Conservation (phyloP, 1,140 invertebrate genomes). For the Meteorus sp. region DNA sequence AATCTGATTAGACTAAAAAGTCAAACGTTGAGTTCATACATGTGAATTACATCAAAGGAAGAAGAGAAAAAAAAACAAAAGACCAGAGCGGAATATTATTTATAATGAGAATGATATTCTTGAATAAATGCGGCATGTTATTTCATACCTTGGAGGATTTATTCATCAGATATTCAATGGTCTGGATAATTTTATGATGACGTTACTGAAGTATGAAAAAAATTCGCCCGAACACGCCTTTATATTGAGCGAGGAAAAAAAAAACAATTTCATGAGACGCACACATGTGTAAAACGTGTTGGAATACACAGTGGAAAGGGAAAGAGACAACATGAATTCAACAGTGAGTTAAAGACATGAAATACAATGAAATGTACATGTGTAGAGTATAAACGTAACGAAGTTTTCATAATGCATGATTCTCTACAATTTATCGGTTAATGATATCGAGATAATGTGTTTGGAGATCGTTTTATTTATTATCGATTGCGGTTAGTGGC, state of each 20-base stretch:
- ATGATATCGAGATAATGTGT: not conserved
- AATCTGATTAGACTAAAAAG: too few relatives aligned
- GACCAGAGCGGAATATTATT: not conserved
- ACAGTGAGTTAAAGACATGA: too few relatives aligned
- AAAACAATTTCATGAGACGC: not conserved
- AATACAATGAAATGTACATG: too few relatives aligned
- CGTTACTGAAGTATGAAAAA: not conserved
- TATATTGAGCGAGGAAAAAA: not conserved
- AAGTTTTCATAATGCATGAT: not conserved
- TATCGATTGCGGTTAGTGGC: constrained; percentile 33
- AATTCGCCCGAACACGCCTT: constrained; percentile 1
- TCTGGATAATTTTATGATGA: not conserved
- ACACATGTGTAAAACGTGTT: too few relatives aligned
- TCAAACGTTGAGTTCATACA: too few relatives aligned
- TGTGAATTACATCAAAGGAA: too few relatives aligned
- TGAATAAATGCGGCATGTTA: too few relatives aligned
- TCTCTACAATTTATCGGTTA: not conserved
- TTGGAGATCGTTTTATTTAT: constrained; percentile 31
- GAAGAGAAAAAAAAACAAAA: not conserved
- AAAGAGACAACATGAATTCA: too few relatives aligned
- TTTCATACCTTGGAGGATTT: not conserved
- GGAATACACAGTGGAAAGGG: too few relatives aligned
- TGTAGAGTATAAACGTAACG: too few relatives aligned
- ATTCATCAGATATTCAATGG: not conserved
- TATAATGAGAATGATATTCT: not conserved